Evolutionary conservation across 64 coral and sea anemone species (phyloP).

Genomic region (Pocillopora damicornis): DNA sequence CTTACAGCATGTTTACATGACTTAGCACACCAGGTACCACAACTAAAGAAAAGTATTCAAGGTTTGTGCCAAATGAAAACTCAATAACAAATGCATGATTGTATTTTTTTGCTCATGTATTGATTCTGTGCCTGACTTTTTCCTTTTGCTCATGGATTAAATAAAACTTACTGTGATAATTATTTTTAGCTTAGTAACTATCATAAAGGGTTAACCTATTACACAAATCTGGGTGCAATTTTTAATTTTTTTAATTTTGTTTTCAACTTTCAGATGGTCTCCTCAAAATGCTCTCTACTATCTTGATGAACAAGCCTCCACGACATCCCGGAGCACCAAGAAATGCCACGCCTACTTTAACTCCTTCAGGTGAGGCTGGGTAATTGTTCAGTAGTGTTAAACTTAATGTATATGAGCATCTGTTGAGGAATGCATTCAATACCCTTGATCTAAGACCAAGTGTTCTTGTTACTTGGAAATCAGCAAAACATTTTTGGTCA

Average conservation of each 20-base stretch:
- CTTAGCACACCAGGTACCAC: conserved; percentile 80
- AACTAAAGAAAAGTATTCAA: conserved; percentile 94
- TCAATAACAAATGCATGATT: neutral
- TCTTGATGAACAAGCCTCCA: conserved; percentile 76
- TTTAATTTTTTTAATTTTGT: neutral
- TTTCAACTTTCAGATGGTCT: conserved; percentile 73
- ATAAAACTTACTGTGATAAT: too few relatives aligned
- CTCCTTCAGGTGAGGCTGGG: conserved; percentile 63
- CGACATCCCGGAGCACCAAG: conserved; percentile 81
- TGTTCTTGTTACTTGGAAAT: too few relatives aligned
- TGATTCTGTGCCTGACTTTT: too few relatives aligned
- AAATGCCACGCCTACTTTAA: conserved; percentile 62
- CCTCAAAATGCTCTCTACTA: conserved; percentile 84
- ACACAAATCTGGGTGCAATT: neutral
- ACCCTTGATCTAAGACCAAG: too few relatives aligned
- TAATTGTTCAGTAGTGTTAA: neutral
- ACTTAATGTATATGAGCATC: too few relatives aligned
- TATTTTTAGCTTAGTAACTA: too few relatives aligned
- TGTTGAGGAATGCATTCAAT: too few relatives aligned
- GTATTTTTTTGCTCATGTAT: neutral
- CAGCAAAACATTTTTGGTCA: too few relatives aligned
- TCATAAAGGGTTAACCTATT: neutral
- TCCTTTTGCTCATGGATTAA: too few relatives aligned
- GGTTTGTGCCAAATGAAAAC: conserved; percentile 13
- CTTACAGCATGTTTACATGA: conserved; percentile 95